Conservation (phyloP, 2,113 vertebrate species). For the Rynchops niger region DNA sequence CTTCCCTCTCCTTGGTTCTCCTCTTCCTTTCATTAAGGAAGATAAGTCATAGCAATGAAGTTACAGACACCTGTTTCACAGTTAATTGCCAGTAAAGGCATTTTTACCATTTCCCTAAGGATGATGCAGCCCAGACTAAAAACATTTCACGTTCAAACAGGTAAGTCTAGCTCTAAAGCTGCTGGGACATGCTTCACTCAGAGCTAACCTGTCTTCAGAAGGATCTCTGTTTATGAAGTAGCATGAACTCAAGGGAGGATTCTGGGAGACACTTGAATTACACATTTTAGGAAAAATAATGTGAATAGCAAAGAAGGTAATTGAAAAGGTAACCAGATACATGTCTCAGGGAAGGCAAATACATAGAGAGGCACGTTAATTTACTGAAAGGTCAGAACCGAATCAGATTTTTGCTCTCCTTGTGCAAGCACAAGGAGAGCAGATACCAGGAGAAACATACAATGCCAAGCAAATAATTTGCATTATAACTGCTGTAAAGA, state of each 20-base stretch:
- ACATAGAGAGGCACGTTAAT: not conserved
- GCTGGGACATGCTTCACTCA: not conserved
- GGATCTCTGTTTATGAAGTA: not conserved
- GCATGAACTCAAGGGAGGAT: not conserved
- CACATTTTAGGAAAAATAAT: not conserved
- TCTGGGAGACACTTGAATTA: not conserved
- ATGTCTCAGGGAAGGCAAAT: not conserved
- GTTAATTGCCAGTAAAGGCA: conserved; percentile 25
- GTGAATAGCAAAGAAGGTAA: not conserved
- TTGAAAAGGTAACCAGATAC: not conserved
- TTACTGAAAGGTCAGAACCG: not conserved
- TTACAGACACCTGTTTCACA: conserved; percentile 2
- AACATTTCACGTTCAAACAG: not conserved
- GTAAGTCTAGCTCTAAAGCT: not conserved
- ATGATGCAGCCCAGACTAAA: not conserved
- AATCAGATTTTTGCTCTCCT: not conserved
- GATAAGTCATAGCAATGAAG: not conserved
- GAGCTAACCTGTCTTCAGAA: not conserved
- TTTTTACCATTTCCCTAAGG: conserved; percentile 7
- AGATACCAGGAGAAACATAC: not conserved
- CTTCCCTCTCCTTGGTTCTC: not conserved
- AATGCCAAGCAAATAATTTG: not conserved
- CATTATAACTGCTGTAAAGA: not conserved
- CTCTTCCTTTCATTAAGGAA: not conserved
- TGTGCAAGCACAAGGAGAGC: not conserved